Percentiles rank a stretch among this genome's conserved stretches.
Conservation (phyloP, 2,888 invertebrate genomes). For the Tenthredo scrophulariae region DNA sequence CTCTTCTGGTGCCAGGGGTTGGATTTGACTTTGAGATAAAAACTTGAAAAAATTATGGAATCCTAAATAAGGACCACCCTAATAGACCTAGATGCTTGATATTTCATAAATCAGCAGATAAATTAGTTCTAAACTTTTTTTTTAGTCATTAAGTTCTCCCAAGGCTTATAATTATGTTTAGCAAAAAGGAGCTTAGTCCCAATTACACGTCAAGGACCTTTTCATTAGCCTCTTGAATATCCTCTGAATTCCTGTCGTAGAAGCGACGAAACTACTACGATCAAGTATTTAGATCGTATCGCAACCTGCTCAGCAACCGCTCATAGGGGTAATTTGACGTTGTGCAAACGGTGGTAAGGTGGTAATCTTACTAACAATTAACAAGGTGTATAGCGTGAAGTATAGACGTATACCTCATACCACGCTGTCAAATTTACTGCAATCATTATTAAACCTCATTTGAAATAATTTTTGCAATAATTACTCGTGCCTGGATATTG, state of each 20-base stretch:
- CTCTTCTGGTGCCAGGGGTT: too few relatives aligned
- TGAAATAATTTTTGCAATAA: background rate
- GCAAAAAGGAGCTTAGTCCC: background rate
- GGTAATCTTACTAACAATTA: slow-evolving; percentile 42
- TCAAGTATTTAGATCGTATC: slow-evolving; percentile 50
- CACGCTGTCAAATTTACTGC: background rate
- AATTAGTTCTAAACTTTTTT: background rate
- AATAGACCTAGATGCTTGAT: too few relatives aligned
- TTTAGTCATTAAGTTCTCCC: background rate
- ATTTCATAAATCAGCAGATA: background rate
- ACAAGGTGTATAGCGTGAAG: background rate
- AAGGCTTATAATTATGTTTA: background rate
- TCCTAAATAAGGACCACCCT: too few relatives aligned
- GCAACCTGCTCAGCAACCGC: slow-evolving; percentile 35
- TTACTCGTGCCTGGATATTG: background rate
- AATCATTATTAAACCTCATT: background rate
- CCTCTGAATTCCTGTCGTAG: slow-evolving; percentile 9
- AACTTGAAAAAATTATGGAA: too few relatives aligned
- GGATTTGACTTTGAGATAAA: too few relatives aligned
- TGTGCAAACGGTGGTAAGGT: slow-evolving; percentile 37
- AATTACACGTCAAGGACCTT: background rate
- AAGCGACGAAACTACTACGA: slow-evolving; percentile 37
- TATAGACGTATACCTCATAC: background rate
- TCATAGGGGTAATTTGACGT: slow-evolving; percentile 45
- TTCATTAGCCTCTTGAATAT: slow-evolving; percentile 13